A percentile compares a stretch with the other conserved stretches of the same genome.
Evolutionary conservation across 2,113 vertebrate species (phyloP).

Genomic region (Anoplopoma fimbria): DNA sequence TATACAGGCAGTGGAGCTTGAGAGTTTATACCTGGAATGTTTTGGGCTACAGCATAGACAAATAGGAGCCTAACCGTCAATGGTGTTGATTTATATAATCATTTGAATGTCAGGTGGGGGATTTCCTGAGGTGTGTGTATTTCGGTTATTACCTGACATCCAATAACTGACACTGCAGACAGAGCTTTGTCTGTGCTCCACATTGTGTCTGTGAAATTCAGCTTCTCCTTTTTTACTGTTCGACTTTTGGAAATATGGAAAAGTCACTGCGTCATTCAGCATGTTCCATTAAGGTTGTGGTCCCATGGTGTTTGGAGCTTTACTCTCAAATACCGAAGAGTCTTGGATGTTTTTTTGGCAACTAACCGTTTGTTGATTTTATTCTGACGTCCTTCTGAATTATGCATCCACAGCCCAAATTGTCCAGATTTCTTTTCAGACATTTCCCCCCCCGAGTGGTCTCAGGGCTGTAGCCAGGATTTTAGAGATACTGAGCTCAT

Average conservation of each 20-base stretch:
- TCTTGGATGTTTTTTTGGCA: not conserved
- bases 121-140: slow-evolving; percentile 63
- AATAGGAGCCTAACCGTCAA: slow-evolving; percentile 2
- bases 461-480: not conserved
- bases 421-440: not conserved
- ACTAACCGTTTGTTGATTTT: slow-evolving; percentile 1
- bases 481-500: not conserved
- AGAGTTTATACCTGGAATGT: not conserved
- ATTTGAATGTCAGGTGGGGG: slow-evolving; percentile 66
- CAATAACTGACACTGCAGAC: slow-evolving; percentile 59
- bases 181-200: slow-evolving; percentile 36
- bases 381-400: slow-evolving; percentile 3
- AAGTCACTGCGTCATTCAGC: slow-evolving; percentile 21
- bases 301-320: not conserved
- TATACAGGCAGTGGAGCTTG: not conserved
- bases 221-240: slow-evolving; percentile 28
- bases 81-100: slow-evolving; percentile 47
- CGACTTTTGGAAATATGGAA: slow-evolving; percentile 23
- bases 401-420: slow-evolving; percentile 17
- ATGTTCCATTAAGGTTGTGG: not conserved
- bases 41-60: not conserved
- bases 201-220: slow-evolving; percentile 26
- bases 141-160: slow-evolving; percentile 66
- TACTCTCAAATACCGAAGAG: not conserved
- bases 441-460: not conserved